Evolutionary conservation across 2,888 invertebrate species (phyloP), one percentile per base, ranked within the genome.

Genomic region (Eurytoma californica): DNA sequence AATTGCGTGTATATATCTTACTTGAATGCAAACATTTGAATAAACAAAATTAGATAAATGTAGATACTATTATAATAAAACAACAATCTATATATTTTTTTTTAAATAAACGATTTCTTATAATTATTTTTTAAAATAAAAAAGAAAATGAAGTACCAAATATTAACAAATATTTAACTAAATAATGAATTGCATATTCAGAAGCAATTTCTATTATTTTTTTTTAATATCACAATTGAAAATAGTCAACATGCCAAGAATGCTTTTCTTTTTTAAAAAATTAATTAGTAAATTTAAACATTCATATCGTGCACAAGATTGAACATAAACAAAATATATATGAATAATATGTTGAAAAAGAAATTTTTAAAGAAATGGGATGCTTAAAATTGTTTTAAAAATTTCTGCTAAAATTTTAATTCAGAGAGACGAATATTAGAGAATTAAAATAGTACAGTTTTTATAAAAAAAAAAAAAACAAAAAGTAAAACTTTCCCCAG

Each of bases 351-450:
- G 18, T 39, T 12, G n/a, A 47, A 20, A 49, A 65, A 39, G 20
- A 65, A 65, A 49, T 24, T 3, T 18, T 57, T 39, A 7, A 39
- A 39, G 39, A 57, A 20, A 39, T 39, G 13, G 57, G 20, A 12
- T 20, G 13, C 12, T 20, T 20, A 57, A n/a, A 12, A 1, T 57
- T 20, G 20, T 57, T 12, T 57, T 53, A 28, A 67, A 14, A 66
- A 3, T 13, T 49, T 7, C 58, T 12, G 57, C 4, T 39, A 0
- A 9, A 47, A 60, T 13, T 49, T 24, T 24, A 24, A 49, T 7
- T 60, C 18, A 70, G 60, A 60, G 60, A 70, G 28, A 70, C 70
- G 70, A 70, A 69, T 57, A 12, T 5, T 61, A n/a, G n/a, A 28
- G 14, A 13, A 5, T 24, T 24, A 13, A 12, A 58, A 24, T 28